Evolutionary conservation across 2,888 invertebrate species (phyloP), one percentile per base, ranked within the genome.

Genomic region (Tuberolachnus salignus): DNA sequence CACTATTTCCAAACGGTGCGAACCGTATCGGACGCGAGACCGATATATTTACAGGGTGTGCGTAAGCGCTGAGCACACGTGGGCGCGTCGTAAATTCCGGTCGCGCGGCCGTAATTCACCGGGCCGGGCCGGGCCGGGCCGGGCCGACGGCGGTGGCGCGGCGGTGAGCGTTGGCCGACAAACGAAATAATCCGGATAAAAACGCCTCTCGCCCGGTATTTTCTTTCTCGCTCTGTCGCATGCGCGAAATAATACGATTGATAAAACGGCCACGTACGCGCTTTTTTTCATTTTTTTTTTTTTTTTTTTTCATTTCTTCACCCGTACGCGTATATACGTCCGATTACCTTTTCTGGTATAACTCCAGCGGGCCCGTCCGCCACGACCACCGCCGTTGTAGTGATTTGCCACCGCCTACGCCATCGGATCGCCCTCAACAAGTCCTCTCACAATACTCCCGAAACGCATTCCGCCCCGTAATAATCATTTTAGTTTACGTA

Each of bases 191-290:
- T 34, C 6, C 34, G 34, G 34, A 34, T 34, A 34, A 34, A 34
- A 34, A 34, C 34, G 6, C 34, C 34, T 34, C 34, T 34, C 34
- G 34, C 6, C 34, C 34, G 34, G 34, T 34, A 3, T 34, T 34
- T 34, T 34, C 34, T 34, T 3, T 34, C 34, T 34, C 6, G 3
- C 34, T 34, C 34, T 3, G 3, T 34, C 34, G 34, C 34, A 21
- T 23, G 46, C 66, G 9, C 67, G 11, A 51, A 34, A 69, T n/a
- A n/a, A n/a, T 53, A 55, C 49, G 69, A 53, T 67, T 67, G 23
- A 51, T 26, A 69, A 53, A 69, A 69, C 42, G 69, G 14, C 69
- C 69, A 69, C 69, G 53, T 53, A 69, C 53, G 16, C 42, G n/a
- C n/a, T n/a, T n/a, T n/a, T n/a, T n/a, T n/a, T n/a, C n/a, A n/a